Evolutionary conservation across 2,797 vertebrate species (phyloP).

Genomic region (Lycodopsis pacificus): DNA sequence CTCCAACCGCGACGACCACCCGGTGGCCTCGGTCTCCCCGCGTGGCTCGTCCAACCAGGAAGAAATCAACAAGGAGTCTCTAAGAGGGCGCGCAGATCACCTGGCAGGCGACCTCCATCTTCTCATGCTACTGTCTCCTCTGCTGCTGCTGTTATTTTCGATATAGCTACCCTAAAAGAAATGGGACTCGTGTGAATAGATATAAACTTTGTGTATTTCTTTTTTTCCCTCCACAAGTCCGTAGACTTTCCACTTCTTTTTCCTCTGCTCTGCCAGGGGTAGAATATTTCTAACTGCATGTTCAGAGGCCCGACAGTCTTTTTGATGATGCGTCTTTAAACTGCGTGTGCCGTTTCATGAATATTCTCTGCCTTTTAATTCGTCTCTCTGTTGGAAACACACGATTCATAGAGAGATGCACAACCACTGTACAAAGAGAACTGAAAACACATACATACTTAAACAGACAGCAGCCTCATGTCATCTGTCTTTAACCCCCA

Average conservation of each 20-base stretch:
- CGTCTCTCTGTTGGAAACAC: constrained; percentile 42
- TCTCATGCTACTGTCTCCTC: constrained; percentile 55
- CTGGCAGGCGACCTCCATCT: constrained; percentile 23
- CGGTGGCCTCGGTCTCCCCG: constrained; percentile 49
- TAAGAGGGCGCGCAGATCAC: constrained; percentile 73
- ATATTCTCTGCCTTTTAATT: constrained; percentile 68
- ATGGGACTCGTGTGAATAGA: constrained; percentile 61
- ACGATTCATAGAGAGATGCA: constrained; percentile 28
- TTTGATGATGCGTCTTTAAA: constrained; percentile 70
- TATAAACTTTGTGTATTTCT: constrained; percentile 65
- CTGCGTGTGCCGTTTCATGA: constrained; percentile 61
- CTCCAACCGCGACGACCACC: constrained; percentile 75
- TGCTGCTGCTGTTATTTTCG: constrained; percentile 65
- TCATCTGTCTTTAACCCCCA: constrained; percentile 33
- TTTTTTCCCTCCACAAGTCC: constrained; percentile 30
- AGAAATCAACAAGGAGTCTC: constrained; percentile 91
- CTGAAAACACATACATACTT: constrained; percentile 44
- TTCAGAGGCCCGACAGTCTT: constrained; percentile 66
- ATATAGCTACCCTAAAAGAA: constrained; percentile 57
- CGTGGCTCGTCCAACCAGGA: constrained; percentile 62
- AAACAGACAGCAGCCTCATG: constrained; percentile 37
- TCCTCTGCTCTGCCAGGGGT: constrained; percentile 58
- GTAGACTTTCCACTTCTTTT: constrained; percentile 56
- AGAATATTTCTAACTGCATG: constrained; percentile 72
- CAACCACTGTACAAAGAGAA: constrained; percentile 37